Evolutionary conservation across 1,140 invertebrate species (phyloP).

Genomic region (Leptinotarsa texana): DNA sequence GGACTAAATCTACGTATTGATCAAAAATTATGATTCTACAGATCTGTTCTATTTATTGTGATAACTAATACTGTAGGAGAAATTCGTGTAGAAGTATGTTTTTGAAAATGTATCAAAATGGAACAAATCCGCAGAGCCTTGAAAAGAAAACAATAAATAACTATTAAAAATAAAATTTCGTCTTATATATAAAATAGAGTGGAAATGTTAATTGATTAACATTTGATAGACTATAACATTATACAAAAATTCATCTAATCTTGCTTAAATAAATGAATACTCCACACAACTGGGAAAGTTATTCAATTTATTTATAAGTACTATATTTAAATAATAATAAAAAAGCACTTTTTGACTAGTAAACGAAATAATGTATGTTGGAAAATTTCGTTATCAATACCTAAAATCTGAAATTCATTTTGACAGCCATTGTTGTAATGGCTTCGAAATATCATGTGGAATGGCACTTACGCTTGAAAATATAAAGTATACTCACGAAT

Average conservation of each 20-base stretch:
- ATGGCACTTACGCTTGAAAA: conserved; percentile 14
- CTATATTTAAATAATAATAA: background rate
- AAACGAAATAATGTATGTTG: conserved; percentile 22
- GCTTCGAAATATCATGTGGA: conserved; percentile 17
- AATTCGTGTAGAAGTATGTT: no score
- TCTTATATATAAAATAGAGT: background rate
- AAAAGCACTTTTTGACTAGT: conserved; percentile 36
- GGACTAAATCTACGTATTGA: background rate
- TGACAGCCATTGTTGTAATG: background rate
- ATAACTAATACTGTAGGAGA: no score
- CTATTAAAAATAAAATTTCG: background rate
- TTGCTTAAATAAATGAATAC: background rate
- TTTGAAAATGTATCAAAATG: no score
- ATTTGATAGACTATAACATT: conserved; percentile 6
- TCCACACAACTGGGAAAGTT: background rate
- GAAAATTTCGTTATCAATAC: conserved; percentile 6
- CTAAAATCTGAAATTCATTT: background rate
- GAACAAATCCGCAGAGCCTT: background rate
- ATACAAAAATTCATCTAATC: conserved; percentile 10
- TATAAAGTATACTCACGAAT: conserved; percentile 1
- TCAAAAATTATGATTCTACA: no score
- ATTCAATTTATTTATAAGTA: conserved; percentile 7
- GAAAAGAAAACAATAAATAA: conserved; percentile 3
- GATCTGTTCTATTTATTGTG: no score
- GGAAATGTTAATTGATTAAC: background rate